These are phyloP conservation scores for Ligdia adustata DNA, from an alignment of 2,888 invertebrate species.

Conservation along the genomic window DNA sequence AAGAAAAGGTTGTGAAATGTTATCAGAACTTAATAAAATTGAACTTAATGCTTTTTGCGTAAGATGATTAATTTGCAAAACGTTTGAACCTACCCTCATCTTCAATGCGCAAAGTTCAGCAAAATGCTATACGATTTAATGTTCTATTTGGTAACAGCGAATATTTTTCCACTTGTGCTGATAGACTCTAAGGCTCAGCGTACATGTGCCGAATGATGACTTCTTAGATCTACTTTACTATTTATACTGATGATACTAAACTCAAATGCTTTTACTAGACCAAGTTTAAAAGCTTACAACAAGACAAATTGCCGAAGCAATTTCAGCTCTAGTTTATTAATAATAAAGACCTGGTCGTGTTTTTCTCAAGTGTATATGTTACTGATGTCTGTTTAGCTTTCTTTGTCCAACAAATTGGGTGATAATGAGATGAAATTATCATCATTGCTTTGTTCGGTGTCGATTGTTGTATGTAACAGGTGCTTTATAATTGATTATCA, in stretches of 20 bases:
- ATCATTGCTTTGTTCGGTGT: background rate
- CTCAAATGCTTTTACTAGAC: background rate
- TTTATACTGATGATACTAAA: background rate
- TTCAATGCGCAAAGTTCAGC: too few relatives aligned
- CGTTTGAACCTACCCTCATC: too few relatives aligned
- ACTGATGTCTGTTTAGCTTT: constrained; percentile 1
- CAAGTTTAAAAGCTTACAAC: background rate
- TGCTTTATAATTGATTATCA: background rate
- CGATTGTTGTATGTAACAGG: background rate
- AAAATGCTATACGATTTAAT: too few relatives aligned
- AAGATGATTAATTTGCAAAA: background rate
- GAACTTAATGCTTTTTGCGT: too few relatives aligned
- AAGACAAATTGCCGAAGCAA: background rate
- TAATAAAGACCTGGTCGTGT: background rate
- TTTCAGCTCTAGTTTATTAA: background rate
- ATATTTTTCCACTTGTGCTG: too few relatives aligned
- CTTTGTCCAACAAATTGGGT: constrained; percentile 5
- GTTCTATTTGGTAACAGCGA: too few relatives aligned
- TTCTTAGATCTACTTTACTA: background rate
- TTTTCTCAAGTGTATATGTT: background rate
- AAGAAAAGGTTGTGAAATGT: background rate
- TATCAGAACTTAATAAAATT: background rate
- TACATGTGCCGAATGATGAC: background rate
- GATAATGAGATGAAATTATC: constrained; percentile 12
- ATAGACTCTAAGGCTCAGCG: background rate